phyloP scores from a whole-genome alignment of 2,113 vertebrate species.

The Dipodomys stephensi region DNA sequence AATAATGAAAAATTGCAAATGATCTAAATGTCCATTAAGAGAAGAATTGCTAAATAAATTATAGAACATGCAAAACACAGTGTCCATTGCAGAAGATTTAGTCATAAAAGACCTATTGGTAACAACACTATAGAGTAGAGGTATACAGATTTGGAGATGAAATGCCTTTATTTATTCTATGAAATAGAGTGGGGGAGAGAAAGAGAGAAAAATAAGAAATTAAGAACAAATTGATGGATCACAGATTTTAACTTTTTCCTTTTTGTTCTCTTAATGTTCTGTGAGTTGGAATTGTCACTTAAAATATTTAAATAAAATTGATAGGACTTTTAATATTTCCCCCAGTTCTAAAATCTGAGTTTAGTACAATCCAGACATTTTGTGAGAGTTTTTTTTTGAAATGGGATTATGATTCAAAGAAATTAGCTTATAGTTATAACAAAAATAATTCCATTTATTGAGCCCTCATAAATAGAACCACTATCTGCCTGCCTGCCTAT shows the following conservation, averaged over 20 bases:
- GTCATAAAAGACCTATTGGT: not conserved
- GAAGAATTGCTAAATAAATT: not conserved
- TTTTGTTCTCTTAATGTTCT: not conserved
- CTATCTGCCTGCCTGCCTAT: too few relatives aligned
- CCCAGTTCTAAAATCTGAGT: not conserved
- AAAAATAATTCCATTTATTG: not conserved
- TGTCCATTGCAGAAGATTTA: not conserved
- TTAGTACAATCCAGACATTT: not conserved
- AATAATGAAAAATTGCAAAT: slow-evolving; percentile 42
- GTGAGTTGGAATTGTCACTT: not conserved
- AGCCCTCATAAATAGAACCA: not conserved
- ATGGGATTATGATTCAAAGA: not conserved
- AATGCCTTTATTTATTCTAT: not conserved
- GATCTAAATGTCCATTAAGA: not conserved
- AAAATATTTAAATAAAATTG: slow-evolving; percentile 2
- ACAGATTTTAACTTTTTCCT: not conserved
- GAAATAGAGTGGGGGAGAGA: not conserved
- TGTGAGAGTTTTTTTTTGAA: not conserved
- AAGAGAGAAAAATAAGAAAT: not conserved
- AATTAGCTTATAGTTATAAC: not conserved
- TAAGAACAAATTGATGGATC: not conserved
- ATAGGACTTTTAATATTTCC: not conserved
- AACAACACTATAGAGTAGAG: not conserved
- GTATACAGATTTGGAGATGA: not conserved
- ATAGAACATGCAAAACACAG: not conserved